A percentile compares a stretch with the other conserved stretches of the same genome.
Conservation (phyloP, 2,797 vertebrate species). For the Nyctalus aviator region DNA sequence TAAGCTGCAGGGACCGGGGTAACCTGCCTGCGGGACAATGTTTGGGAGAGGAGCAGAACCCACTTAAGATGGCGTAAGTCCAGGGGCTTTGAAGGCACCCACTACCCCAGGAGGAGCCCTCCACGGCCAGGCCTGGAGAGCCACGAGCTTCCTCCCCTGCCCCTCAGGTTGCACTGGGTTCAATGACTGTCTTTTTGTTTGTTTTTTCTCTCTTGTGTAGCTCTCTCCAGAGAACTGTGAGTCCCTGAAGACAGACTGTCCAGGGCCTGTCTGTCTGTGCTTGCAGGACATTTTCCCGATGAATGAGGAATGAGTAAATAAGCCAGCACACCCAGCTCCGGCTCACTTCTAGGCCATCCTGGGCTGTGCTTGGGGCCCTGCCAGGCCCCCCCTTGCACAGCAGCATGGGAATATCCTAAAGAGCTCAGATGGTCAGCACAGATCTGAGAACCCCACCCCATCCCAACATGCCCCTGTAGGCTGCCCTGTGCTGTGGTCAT, state of each 20-base stretch:
- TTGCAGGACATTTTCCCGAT: fast-evolving
- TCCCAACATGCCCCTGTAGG: fast-evolving
- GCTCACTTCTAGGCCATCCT: fast-evolving
- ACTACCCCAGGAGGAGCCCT: fast-evolving
- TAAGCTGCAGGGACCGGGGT: background rate
- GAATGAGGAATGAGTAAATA: no score
- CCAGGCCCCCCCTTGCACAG: background rate
- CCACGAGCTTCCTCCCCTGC: fast-evolving
- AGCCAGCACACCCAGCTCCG: fast-evolving
- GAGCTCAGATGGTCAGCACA: no score
- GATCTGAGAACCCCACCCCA: fast-evolving
- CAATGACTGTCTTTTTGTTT: fast-evolving
- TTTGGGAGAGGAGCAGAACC: background rate
- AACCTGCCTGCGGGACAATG: fast-evolving
- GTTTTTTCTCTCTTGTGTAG: background rate
- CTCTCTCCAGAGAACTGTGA: background rate
- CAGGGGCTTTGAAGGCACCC: background rate
- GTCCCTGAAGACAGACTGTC: background rate
- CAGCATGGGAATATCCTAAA: background rate
- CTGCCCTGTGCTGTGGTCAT: background rate
- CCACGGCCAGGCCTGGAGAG: no score
- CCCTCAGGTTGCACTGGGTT: fast-evolving
- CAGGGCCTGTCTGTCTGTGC: fast-evolving
- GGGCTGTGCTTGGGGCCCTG: fast-evolving
- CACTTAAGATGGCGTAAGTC: fast-evolving